A percentile compares a stretch with the other conserved stretches of the same genome.
Evolutionary conservation across 2,113 vertebrate species (phyloP).

Genomic region (Salvelinus fontinalis): DNA sequence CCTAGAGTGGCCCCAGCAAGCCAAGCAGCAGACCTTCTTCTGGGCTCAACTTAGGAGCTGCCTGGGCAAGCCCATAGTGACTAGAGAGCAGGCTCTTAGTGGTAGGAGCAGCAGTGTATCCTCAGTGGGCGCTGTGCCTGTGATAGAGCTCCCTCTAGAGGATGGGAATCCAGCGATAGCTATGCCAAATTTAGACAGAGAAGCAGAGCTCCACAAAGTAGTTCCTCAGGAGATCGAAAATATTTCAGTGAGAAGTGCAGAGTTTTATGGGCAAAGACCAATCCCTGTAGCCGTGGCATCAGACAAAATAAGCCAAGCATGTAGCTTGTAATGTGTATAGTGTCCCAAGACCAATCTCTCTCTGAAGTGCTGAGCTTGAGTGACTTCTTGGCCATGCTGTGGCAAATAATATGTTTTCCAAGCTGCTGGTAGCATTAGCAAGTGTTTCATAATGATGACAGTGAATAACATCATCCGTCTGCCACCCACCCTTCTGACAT

Average conservation of each 20-base stretch:
- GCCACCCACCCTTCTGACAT: too few species aligned
- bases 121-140: constrained; percentile 30
- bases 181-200: not conserved
- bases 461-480: too few species aligned
- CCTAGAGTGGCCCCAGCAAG: constrained; percentile 82
- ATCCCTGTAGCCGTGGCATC: constrained; percentile 26
- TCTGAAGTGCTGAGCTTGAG: not conserved
- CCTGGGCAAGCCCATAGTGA: constrained; percentile 65
- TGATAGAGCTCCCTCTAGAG: constrained; percentile 29
- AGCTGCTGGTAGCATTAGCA: too few species aligned
- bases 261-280: constrained; percentile 26
- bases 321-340: not conserved
- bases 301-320: not conserved
- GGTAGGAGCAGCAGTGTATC: constrained; percentile 40
- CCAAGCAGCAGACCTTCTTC: constrained; percentile 76
- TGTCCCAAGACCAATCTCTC: not conserved
- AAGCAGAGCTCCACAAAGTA: constrained; percentile 1
- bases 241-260: not conserved
- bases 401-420: too few species aligned
- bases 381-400: constrained; percentile 10
- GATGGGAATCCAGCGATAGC: constrained; percentile 9
- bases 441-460: too few species aligned
- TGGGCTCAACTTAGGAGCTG: constrained; percentile 80
- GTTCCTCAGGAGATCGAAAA: not conserved
- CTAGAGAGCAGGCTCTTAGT: constrained; percentile 28